Evolutionary conservation across 2,113 vertebrate species (phyloP).

Genomic region (Ancistrus triradiatus): DNA sequence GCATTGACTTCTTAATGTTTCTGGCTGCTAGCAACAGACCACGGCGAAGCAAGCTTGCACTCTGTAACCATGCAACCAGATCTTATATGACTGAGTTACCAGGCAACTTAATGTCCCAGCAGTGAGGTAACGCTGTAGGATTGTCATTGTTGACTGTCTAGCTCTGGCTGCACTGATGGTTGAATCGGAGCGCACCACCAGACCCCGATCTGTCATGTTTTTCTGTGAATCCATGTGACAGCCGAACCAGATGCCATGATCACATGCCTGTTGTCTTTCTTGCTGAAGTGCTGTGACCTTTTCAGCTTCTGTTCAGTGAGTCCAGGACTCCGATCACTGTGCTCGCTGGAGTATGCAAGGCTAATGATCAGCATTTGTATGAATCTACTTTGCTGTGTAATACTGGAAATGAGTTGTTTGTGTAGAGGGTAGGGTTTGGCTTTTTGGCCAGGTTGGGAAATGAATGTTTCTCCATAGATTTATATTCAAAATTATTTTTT

Average conservation of each 20-base stretch:
- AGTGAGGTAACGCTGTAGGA: constrained; percentile 9
- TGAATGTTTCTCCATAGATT: too few relatives aligned
- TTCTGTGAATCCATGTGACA: background rate
- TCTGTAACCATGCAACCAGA: constrained; percentile 27
- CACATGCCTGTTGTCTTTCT: background rate
- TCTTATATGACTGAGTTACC: constrained; percentile 35
- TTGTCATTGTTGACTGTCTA: background rate
- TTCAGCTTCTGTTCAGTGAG: background rate
- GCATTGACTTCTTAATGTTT: constrained; percentile 27
- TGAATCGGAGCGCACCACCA: background rate
- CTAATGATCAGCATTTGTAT: too few relatives aligned
- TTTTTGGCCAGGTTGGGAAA: too few relatives aligned
- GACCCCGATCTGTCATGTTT: background rate
- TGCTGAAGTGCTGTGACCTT: constrained; percentile 10
- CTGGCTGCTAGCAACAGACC: constrained; percentile 7
- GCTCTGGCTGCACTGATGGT: background rate
- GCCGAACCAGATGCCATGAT: background rate
- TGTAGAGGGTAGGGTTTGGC: too few relatives aligned
- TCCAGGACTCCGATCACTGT: too few relatives aligned
- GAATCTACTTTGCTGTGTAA: too few relatives aligned
- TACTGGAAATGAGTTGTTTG: too few relatives aligned
- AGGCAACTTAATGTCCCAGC: constrained; percentile 29
- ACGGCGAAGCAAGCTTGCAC: constrained; percentile 3
- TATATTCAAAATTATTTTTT: too few relatives aligned
- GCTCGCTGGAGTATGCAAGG: too few relatives aligned